Base-by-base conservation (phyloP, 2,888 invertebrate species). In the Dinocampus coccinellae region DNA sequence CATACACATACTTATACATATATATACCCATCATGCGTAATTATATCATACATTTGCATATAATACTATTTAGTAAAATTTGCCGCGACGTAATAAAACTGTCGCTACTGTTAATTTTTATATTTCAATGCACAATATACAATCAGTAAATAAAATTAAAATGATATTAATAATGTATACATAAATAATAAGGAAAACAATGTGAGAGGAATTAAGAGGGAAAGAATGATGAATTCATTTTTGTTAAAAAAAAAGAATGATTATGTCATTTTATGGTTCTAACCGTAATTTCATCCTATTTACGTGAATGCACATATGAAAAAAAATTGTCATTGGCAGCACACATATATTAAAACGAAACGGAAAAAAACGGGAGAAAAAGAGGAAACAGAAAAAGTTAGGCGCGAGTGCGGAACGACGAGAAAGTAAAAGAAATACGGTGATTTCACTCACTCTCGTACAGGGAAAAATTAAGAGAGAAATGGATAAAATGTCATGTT, bases 41-140 rank as follows among this genome's bases (percentile, higher is more conserved):
- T 86, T 86, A 86, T 81, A 76, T 53, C 39, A 65, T 69, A 75
- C 77, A 86, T 86, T 86, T 86, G 82, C 86, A 86, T 85, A 85
- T 73, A 74, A 72, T 75, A 72, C 7, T 7, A 29, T 73, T 70
- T 75, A 70, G 68, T 71, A 22, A 76, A 76, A 76, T 47, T 76
- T 70, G 67, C 68, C 71, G 69, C 69, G 67, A 73, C 73, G 76
- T 73, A 73, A 74, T 73, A 70, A 74, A 71, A 68, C 70, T 34
- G 74, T 79, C 57, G 33, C 57, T 52, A 33, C 11, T 36, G 36
- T n/a, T 20, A 63, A n/a, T n/a, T n/a, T n/a, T n/a, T n/a, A n/a
- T 53, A 57, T 36, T 20, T 36, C 57, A 65, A 65, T 57, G n/a
- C 39, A 58, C 16, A 33, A 22, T 16, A 20, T 11, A 29, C 26